These are phyloP conservation scores for Terrapene triunguis DNA, from an alignment of 2,113 vertebrate genomes.

Conservation along the genomic window DNA sequence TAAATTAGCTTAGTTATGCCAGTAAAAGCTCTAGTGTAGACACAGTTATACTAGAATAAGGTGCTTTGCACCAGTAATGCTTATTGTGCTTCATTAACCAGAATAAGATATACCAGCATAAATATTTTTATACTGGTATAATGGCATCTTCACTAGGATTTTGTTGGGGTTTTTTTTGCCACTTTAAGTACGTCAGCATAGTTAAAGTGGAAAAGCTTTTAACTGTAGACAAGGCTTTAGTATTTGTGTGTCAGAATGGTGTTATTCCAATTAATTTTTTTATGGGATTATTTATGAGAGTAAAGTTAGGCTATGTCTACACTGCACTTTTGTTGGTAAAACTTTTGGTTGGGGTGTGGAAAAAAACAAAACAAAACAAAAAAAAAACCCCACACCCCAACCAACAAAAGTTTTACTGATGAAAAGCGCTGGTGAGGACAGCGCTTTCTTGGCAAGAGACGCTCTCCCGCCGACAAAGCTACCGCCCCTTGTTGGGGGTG, in stretches of 20 bases:
- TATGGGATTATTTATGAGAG: background rate
- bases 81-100: background rate
- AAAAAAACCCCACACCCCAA: too few relatives aligned
- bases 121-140: background rate
- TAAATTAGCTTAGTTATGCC: background rate
- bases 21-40: background rate
- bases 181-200: background rate
- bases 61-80: background rate
- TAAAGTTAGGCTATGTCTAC: background rate
- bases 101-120: background rate
- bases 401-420: too few relatives aligned
- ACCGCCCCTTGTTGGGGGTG: too few relatives aligned
- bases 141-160: background rate
- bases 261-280: background rate
- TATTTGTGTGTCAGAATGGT: background rate
- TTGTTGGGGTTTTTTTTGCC: background rate
- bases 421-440: too few relatives aligned
- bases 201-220: background rate
- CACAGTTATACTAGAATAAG: background rate
- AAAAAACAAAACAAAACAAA: too few relatives aligned
- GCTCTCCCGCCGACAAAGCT: too few relatives aligned
- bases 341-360: too few relatives aligned
- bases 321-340: too few relatives aligned
- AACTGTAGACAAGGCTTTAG: background rate
- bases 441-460: too few relatives aligned